Conservation (phyloP, 2,113 vertebrate genomes). For the Osmerus eperlanus region DNA sequence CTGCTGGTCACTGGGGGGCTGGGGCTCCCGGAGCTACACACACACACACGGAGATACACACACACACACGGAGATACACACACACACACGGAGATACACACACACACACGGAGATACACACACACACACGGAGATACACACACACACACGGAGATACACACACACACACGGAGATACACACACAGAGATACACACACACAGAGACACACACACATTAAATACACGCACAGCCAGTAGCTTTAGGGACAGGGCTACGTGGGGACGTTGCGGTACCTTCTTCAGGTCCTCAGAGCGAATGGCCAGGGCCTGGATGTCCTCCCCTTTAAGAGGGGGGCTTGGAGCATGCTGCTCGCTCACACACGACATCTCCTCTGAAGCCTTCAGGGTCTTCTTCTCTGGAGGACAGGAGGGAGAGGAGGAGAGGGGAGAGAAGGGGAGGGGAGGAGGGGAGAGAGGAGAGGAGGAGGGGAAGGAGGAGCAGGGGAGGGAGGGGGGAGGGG, state of each 20-base stretch:
- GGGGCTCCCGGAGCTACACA: constrained; percentile 66
- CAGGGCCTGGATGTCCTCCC: constrained; percentile 68
- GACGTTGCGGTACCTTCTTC: constrained; percentile 67
- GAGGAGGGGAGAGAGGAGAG: not conserved
- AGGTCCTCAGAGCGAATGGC: constrained; percentile 69
- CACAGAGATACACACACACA: constrained; percentile 2
- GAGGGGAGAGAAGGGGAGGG: not conserved
- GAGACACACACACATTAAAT: not conserved
- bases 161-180: constrained; percentile 9
- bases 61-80: not conserved
- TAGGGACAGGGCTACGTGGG: not conserved
- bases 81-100: not conserved
- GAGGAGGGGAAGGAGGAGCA: not conserved
- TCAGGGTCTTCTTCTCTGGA: constrained; percentile 72
- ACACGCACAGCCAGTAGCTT: not conserved
- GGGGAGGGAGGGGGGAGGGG: not conserved
- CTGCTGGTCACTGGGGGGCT: constrained; percentile 37
- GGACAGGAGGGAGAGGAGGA: constrained; percentile 20
- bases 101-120: constrained; percentile 61
- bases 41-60: constrained; percentile 8
- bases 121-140: constrained; percentile 10
- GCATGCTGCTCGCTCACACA: constrained; percentile 57
- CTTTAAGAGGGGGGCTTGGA: constrained; percentile 49
- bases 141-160: constrained; percentile 70
- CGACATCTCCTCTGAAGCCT: constrained; percentile 41